Evolutionary conservation across 2,113 vertebrate genomes (phyloP).

Genomic region (Alectura lathami): DNA sequence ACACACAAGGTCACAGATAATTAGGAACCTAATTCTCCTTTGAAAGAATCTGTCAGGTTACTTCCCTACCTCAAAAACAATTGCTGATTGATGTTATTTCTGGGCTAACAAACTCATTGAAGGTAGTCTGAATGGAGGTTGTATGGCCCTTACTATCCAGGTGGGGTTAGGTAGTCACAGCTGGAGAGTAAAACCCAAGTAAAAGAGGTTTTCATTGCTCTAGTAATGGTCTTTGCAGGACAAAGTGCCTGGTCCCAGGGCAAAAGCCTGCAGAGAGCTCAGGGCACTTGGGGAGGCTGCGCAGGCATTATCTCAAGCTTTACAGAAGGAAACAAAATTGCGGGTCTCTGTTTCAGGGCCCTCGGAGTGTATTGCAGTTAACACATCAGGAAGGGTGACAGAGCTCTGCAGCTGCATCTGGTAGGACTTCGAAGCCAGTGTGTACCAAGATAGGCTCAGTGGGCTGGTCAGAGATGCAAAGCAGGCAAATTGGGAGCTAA

Average conservation of each 20-base stretch:
- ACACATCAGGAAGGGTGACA: background rate
- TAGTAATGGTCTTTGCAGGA: background rate
- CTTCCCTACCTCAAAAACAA: constrained; percentile 57
- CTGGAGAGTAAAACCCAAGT: background rate
- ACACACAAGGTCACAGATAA: constrained; percentile 60
- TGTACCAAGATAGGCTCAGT: accelerated
- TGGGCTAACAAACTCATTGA: constrained; percentile 54
- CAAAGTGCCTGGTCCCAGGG: background rate
- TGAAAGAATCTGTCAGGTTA: constrained; percentile 71
- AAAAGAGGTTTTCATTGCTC: constrained; percentile 9
- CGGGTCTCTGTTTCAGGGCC: background rate
- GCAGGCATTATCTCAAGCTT: background rate
- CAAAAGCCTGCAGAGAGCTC: background rate
- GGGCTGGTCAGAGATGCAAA: background rate
- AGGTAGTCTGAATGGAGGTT: constrained; percentile 12
- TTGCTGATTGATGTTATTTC: constrained; percentile 64
- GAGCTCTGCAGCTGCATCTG: background rate
- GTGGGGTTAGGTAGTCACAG: background rate
- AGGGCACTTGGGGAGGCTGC: background rate
- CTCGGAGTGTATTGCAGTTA: background rate
- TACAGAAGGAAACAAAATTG: background rate
- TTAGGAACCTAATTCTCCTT: constrained; percentile 67
- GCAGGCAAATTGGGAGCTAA: background rate
- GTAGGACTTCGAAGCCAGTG: background rate
- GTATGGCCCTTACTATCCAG: background rate